phyloP scores from a whole-genome alignment of 2,888 invertebrate genomes.

The Phaonia tiefii region DNA sequence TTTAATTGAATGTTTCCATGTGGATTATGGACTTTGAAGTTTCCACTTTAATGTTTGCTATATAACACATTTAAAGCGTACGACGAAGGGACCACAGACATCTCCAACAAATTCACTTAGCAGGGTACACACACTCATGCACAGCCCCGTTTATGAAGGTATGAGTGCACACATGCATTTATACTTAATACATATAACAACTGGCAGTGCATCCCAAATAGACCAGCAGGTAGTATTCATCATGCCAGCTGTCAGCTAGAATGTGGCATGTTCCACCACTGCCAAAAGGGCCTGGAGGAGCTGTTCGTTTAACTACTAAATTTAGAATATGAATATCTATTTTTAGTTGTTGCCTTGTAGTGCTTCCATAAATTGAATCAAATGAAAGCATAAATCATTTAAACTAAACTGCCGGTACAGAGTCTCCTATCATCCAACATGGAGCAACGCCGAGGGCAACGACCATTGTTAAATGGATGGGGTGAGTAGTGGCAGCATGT shows the following conservation, averaged over 20 bases:
- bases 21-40: constrained; percentile 37
- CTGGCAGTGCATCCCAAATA: too few species aligned
- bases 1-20: constrained; percentile 25
- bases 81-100: background rate
- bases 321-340: constrained; percentile 27
- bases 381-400: constrained; percentile 35
- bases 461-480: too few species aligned
- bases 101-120: background rate
- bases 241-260: constrained; percentile 59
- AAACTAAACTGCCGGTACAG: background rate
- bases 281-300: too few species aligned
- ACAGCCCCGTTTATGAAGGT: too few species aligned
- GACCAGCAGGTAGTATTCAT: constrained; percentile 63
- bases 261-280: constrained; percentile 2
- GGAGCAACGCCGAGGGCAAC: too few species aligned
- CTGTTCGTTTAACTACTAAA: constrained; percentile 12
- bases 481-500: too few species aligned
- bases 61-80: too few species aligned
- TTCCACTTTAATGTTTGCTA: constrained; percentile 5
- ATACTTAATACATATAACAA: too few species aligned
- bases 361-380: constrained; percentile 38
- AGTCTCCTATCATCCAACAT: too few species aligned
- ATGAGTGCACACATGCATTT: too few species aligned
- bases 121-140: background rate
- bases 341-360: background rate